These are phyloP conservation scores for Leptocoma aspasia DNA, from an alignment of 2,113 vertebrate species.

Conservation along the genomic window DNA sequence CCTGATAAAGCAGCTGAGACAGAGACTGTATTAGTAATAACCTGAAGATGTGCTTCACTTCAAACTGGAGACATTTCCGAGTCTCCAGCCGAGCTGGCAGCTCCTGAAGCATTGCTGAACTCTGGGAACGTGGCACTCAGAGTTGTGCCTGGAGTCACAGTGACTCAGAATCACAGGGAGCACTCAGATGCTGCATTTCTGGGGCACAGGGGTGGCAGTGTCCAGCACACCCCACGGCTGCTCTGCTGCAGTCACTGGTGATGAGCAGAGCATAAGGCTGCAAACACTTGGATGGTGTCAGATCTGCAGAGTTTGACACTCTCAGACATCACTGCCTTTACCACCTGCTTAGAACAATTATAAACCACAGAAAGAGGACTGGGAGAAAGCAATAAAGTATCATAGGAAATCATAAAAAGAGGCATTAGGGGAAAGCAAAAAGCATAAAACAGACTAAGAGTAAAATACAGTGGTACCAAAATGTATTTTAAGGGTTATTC, in stretches of 20 bases:
- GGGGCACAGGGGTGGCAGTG: background rate
- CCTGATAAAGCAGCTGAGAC: background rate
- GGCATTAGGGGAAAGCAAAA: background rate
- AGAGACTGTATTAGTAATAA: background rate
- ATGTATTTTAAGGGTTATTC: background rate
- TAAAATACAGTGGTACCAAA: background rate
- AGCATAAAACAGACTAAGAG: background rate
- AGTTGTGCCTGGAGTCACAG: background rate
- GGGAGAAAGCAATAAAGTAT: background rate
- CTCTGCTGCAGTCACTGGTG: background rate
- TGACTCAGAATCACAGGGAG: background rate
- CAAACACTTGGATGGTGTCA: accelerated
- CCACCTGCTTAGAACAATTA: background rate
- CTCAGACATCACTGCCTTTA: background rate
- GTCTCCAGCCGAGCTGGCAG: background rate
- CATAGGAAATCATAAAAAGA: background rate
- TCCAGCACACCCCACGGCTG: background rate
- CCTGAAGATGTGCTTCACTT: background rate
- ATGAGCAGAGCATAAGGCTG: background rate
- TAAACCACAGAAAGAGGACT: background rate
- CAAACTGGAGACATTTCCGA: background rate
- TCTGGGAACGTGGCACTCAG: background rate
- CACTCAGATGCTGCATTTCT: background rate
- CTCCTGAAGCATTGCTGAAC: background rate
- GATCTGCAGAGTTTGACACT: background rate